phyloP scores from a whole-genome alignment of 2,113 vertebrate species.

The Chascanopsetta lugubris region DNA sequence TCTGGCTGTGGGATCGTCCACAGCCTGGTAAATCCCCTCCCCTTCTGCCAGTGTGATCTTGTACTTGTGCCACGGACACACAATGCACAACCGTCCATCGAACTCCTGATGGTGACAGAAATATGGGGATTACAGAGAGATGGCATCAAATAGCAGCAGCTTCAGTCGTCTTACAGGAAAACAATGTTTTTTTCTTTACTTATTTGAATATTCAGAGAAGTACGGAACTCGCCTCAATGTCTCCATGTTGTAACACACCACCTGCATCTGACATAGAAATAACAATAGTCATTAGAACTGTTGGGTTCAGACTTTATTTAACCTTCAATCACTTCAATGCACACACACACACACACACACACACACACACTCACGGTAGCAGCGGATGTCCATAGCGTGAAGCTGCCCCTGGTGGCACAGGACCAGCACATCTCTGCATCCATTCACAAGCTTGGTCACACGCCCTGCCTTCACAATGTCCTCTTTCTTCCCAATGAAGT shows the following conservation, averaged over 20 bases:
- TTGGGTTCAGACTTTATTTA: neutral
- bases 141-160: neutral
- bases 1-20: constrained; percentile 83
- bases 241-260: constrained; percentile 86
- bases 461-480: constrained; percentile 82
- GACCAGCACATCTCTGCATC: constrained; percentile 87
- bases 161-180: too few species aligned
- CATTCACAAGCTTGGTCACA: constrained; percentile 81
- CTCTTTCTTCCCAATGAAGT: constrained; percentile 83
- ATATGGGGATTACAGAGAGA: constrained; percentile 2
- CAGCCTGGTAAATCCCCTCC: constrained; percentile 90
- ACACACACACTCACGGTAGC: constrained; percentile 87
- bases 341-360: constrained; percentile 75
- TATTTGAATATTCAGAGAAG: neutral
- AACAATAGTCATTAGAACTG: neutral
- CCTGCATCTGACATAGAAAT: constrained; percentile 86
- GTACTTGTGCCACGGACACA: constrained; percentile 96
- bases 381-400: constrained; percentile 89
- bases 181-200: too few species aligned
- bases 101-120: constrained; percentile 82
- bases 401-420: constrained; percentile 85
- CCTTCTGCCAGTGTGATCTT: constrained; percentile 91
- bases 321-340: too few species aligned
- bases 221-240: constrained; percentile 87
- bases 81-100: constrained; percentile 85